A percentile compares a stretch with the other conserved stretches of the same genome.
Conservation (phyloP, 2,113 vertebrate species). For the Candoia aspera region DNA sequence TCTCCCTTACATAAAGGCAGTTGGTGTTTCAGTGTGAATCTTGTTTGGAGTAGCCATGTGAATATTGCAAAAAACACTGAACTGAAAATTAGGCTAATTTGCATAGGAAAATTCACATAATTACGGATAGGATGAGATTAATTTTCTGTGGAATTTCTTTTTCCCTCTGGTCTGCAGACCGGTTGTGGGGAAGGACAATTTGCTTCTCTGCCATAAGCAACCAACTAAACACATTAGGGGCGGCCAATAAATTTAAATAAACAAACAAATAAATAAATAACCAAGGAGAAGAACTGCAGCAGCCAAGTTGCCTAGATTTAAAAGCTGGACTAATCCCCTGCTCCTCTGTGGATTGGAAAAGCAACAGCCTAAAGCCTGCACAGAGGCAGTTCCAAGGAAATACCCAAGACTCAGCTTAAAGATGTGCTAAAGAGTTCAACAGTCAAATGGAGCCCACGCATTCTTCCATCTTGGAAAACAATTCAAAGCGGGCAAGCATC, state of each 20-base stretch:
- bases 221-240: background rate
- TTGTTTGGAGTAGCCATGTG: no score
- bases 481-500: background rate
- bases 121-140: background rate
- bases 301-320: background rate
- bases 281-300: background rate
- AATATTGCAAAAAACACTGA: background rate
- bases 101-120: background rate
- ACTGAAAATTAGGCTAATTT: background rate
- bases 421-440: background rate
- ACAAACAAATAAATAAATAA: background rate
- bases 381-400: background rate
- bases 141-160: background rate
- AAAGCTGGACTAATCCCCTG: background rate
- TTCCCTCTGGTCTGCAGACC: no score
- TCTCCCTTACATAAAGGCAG: no score
- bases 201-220: background rate
- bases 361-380: background rate
- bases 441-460: background rate
- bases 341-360: background rate
- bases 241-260: background rate
- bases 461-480: background rate
- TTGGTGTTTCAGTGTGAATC: no score
- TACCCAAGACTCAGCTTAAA: background rate
- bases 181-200: background rate